Evolutionary conservation across 1,140 invertebrate species (phyloP).

Genomic region (Zaprionus inermis): DNA sequence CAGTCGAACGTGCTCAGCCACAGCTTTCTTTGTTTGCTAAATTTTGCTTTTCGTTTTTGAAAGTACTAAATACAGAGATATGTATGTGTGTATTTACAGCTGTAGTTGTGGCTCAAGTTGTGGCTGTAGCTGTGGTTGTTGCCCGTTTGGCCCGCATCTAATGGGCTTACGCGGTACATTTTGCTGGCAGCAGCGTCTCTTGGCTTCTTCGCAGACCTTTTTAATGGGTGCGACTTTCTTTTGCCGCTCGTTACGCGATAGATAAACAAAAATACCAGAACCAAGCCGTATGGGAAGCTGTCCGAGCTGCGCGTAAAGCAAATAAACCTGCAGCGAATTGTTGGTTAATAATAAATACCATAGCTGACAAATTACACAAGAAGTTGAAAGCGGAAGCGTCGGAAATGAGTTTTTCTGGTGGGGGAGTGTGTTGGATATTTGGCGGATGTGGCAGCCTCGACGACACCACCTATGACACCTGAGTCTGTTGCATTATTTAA

Average conservation of each 20-base stretch:
- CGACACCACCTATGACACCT: background rate
- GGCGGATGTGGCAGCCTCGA: constrained; percentile 54
- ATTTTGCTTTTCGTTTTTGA: constrained; percentile 26
- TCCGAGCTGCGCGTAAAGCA: constrained; percentile 49
- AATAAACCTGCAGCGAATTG: constrained; percentile 67
- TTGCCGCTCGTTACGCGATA: constrained; percentile 67
- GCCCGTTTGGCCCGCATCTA: constrained; percentile 67
- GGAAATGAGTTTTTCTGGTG: constrained; percentile 63
- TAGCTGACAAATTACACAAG: constrained; percentile 64
- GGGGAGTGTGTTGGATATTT: constrained; percentile 37
- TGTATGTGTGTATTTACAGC: background rate
- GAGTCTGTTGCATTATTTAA: constrained; percentile 12
- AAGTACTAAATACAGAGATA: constrained; percentile 10
- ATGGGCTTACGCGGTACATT: constrained; percentile 77
- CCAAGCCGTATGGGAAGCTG: constrained; percentile 7
- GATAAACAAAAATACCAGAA: constrained; percentile 45
- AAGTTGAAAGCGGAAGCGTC: constrained; percentile 74
- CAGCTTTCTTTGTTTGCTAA: constrained; percentile 9
- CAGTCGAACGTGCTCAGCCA: background rate
- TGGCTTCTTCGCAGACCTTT: constrained; percentile 33
- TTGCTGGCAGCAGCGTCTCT: constrained; percentile 49
- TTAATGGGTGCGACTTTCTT: constrained; percentile 64
- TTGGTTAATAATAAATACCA: constrained; percentile 42
- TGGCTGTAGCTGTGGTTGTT: constrained; percentile 12
- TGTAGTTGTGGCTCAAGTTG: constrained; percentile 15